These are phyloP conservation scores for Drosophila nigricruria DNA, from an alignment of 2,888 invertebrate species.

Conservation along the genomic window DNA sequence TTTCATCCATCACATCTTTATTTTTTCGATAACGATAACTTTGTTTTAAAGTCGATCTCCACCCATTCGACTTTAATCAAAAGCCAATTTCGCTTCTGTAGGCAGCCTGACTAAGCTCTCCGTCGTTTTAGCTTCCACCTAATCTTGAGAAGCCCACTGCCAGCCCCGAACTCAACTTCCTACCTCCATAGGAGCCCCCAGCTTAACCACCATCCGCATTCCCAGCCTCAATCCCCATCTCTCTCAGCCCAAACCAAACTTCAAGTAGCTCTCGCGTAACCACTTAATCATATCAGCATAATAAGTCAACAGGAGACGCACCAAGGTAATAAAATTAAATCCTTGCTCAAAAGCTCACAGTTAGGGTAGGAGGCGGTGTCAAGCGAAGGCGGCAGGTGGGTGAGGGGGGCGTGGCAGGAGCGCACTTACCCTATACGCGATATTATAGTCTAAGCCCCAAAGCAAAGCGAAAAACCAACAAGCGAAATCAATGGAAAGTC, in stretches of 20 bases:
- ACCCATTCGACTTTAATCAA: neutral
- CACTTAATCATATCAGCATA: conserved; percentile 79
- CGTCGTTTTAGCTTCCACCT: too few species aligned
- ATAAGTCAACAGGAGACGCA: conserved; percentile 72
- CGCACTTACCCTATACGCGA: conserved; percentile 11
- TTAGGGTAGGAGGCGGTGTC: neutral
- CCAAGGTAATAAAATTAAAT: conserved; percentile 77
- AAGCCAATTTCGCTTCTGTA: conserved; percentile 32
- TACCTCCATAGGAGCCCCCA: neutral
- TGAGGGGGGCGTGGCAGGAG: neutral
- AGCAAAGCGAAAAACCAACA: conserved; percentile 41
- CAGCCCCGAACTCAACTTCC: neutral
- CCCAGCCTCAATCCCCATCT: neutral
- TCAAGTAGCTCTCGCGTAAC: conserved; percentile 43
- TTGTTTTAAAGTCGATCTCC: neutral
- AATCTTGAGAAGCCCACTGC: neutral
- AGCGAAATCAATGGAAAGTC: conserved; percentile 57
- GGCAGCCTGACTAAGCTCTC: conserved; percentile 29
- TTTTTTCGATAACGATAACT: conserved; percentile 5
- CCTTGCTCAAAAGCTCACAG: conserved; percentile 62
- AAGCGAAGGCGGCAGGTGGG: neutral
- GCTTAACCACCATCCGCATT: neutral
- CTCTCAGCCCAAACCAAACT: conserved; percentile 19
- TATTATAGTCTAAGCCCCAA: conserved; percentile 35
- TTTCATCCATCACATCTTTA: neutral